Conservation (phyloP, 2,797 vertebrate genomes). For the Melanotaenia maccullochi region DNA sequence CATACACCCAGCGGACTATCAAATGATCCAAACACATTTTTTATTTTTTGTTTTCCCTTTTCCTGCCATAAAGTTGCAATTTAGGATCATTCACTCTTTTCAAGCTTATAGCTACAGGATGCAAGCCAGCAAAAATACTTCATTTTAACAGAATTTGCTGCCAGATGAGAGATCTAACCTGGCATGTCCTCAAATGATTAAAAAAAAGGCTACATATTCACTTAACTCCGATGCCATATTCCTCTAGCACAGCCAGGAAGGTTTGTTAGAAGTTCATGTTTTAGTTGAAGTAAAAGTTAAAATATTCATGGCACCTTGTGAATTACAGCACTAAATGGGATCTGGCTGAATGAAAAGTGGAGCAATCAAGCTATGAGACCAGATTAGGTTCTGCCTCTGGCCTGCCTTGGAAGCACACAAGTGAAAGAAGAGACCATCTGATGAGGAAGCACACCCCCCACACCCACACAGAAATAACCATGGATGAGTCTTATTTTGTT, state of each 20-base stretch:
- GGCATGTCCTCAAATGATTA: slow-evolving; percentile 44
- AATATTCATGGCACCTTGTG: slow-evolving; percentile 53
- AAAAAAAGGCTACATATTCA: slow-evolving; percentile 28
- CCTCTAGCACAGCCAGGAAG: slow-evolving; percentile 29
- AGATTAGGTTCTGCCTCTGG: slow-evolving; percentile 67
- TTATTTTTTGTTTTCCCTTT: slow-evolving; percentile 17
- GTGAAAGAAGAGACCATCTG: slow-evolving; percentile 62
- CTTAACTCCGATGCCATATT: slow-evolving; percentile 24
- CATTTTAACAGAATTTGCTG: slow-evolving; percentile 41
- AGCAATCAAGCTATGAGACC: slow-evolving; percentile 61
- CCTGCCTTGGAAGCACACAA: slow-evolving; percentile 51
- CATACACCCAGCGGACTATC: slow-evolving; percentile 4
- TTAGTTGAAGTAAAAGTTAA: slow-evolving; percentile 44
- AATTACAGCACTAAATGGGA: slow-evolving; percentile 44
- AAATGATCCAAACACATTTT: slow-evolving; percentile 25
- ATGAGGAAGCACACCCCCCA: slow-evolving; percentile 29
- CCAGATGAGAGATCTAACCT: slow-evolving; percentile 46
- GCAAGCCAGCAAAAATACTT: slow-evolving; percentile 37
- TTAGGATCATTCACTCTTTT: slow-evolving; percentile 42
- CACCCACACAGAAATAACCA: slow-evolving; percentile 18
- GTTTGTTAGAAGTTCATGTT: slow-evolving; percentile 46
- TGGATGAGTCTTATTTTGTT: slow-evolving; percentile 48
- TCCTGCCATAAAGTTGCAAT: slow-evolving; percentile 10
- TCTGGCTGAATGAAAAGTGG: slow-evolving; percentile 63
- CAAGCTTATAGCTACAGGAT: slow-evolving; percentile 48